A percentile compares a stretch with the other conserved stretches of the same genome.
Conservation (phyloP, 2,797 vertebrate species). For the Artibeus lituratus region DNA sequence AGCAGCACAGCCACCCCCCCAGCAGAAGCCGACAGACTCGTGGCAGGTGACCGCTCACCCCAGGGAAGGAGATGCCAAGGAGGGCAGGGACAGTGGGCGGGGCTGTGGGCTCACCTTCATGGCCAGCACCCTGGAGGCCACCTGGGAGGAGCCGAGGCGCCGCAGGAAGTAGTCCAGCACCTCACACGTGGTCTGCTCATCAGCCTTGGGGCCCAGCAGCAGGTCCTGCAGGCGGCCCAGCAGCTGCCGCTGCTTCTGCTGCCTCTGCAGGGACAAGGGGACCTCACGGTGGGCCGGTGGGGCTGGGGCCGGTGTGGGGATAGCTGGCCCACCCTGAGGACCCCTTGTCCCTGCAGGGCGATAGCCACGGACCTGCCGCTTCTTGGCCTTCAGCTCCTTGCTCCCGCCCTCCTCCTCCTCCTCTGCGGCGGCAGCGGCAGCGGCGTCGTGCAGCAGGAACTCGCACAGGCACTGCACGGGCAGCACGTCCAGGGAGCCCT, state of each 20-base stretch:
- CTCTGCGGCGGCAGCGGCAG: conserved; percentile 87
- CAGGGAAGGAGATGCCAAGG: neutral
- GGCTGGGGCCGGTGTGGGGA: rapidly evolving
- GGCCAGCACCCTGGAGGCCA: conserved; percentile 94
- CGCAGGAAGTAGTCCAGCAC: conserved; percentile 98
- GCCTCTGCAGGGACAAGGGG: conserved; percentile 85
- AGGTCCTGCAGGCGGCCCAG: conserved; percentile 96
- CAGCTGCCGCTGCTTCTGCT: conserved; percentile 97
- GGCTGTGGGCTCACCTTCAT: conserved; percentile 90
- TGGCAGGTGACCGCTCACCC: neutral
- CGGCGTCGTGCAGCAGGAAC: conserved; percentile 96
- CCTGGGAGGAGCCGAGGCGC: conserved; percentile 96
- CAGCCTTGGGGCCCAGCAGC: conserved; percentile 93
- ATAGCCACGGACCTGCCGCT: conserved; percentile 85
- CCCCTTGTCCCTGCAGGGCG: too few species aligned
- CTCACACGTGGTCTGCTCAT: conserved; percentile 97
- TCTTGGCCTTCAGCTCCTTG: conserved; percentile 95
- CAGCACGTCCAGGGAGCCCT: conserved; percentile 97
- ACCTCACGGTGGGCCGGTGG: neutral
- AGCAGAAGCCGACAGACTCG: neutral
- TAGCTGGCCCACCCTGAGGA: too few species aligned
- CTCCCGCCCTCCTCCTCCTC: conserved; percentile 96
- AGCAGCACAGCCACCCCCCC: neutral
- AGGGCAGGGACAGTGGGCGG: too few species aligned
- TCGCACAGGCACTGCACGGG: conserved; percentile 98